These are phyloP conservation scores for Operophtera brumata DNA, from an alignment of 2,888 invertebrate species.

Conservation along the genomic window DNA sequence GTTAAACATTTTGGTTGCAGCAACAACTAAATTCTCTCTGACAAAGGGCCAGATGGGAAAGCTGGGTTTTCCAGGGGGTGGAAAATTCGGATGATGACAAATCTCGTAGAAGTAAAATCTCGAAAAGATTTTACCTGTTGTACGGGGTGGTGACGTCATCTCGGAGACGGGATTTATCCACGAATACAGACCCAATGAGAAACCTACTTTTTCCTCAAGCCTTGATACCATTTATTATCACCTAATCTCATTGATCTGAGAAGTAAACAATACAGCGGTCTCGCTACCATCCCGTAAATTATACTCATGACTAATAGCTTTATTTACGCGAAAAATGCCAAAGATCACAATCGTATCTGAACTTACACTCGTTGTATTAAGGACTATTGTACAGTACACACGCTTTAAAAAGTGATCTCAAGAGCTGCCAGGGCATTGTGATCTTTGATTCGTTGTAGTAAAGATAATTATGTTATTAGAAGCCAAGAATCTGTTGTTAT, in stretches of 20 bases:
- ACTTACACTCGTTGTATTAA: slow-evolving; percentile 5
- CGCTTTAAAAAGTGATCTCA: background rate
- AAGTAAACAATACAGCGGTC: slow-evolving; percentile 13
- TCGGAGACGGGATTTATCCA: too few species aligned
- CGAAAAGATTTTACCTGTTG: too few species aligned
- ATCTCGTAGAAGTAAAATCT: too few species aligned
- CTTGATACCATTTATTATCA: background rate
- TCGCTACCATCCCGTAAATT: slow-evolving; percentile 27
- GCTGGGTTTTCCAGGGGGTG: too few species aligned
- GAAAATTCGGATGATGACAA: too few species aligned
- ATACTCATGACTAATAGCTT: slow-evolving; percentile 29
- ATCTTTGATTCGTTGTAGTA: background rate
- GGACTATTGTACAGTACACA: background rate
- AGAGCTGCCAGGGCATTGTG: background rate
- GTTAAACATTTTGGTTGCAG: too few species aligned
- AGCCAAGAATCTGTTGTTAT: background rate
- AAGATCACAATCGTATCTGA: background rate
- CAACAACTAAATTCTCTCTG: too few species aligned
- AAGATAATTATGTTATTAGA: background rate
- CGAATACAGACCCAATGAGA: too few species aligned
- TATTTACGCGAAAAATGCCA: slow-evolving; percentile 30
- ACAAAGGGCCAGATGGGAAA: too few species aligned
- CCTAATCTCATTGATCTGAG: slow-evolving; percentile 10
- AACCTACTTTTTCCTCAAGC: background rate
- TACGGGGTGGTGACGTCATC: too few species aligned